Evolutionary conservation across 2,797 vertebrate species (phyloP).

Genomic region (Melopsittacus undulatus): DNA sequence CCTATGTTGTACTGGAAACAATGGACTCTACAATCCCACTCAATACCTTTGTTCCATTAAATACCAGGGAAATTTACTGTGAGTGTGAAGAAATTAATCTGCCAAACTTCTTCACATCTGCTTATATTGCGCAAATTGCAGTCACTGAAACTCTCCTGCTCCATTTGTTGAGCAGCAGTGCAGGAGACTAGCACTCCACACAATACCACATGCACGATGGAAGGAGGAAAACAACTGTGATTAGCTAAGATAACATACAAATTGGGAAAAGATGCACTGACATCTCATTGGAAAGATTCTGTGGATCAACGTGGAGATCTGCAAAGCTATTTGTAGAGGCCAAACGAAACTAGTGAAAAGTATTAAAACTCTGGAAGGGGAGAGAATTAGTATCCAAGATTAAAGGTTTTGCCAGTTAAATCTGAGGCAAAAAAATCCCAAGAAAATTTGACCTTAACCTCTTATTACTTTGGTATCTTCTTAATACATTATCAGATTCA

Average conservation of each 20-base stretch:
- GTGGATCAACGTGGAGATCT: not conserved
- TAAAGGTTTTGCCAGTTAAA: not conserved
- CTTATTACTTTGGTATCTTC: not conserved
- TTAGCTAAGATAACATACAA: not conserved
- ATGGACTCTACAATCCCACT: not conserved
- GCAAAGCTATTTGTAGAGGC: not conserved
- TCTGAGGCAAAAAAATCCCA: not conserved
- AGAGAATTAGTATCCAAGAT: not conserved
- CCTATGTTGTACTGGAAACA: not conserved
- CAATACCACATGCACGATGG: not conserved
- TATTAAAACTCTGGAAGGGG: not conserved
- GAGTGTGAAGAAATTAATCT: not conserved
- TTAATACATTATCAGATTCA: not conserved
- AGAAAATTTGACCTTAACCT: not conserved
- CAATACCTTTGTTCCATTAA: not conserved
- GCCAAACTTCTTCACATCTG: not conserved
- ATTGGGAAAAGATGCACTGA: not conserved
- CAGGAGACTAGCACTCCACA: not conserved
- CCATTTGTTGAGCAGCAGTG: not conserved
- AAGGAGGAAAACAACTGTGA: not conserved
- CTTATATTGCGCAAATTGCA: not conserved
- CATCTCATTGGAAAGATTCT: accelerated
- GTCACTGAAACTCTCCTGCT: not conserved
- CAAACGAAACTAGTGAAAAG: not conserved
- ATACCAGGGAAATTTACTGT: not conserved